Base-by-base conservation (phyloP, 2,797 vertebrate genomes). In the Spea hammondii region DNA sequence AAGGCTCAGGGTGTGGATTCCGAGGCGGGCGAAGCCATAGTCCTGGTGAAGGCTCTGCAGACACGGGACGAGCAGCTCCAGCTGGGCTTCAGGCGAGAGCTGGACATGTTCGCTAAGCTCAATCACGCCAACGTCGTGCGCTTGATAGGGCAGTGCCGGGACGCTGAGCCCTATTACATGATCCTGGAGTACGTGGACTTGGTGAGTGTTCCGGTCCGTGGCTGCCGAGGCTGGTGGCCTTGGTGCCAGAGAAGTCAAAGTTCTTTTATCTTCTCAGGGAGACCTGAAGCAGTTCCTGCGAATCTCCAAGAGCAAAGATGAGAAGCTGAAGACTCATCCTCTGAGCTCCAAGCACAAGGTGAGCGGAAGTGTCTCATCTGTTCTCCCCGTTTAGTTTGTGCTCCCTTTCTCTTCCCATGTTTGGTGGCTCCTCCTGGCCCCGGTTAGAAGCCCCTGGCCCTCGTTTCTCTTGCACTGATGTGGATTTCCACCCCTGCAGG, bases 221-320 rank as follows among this genome's bases (percentile, higher is more conserved):
- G 4, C 66, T 49, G 1, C 32, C 32, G 2, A 2, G 32, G 32
- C 32, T 32, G 32, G 17, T 17, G 17, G 17, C 17, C 17, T 17
- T 17, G 17, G 32, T 9, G 53, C 8, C 32, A 47, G 8, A n/a
- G 46, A 8, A 10, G 48, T 6, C 46, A 48, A 4, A 50, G 8
- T 13, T 13, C 17, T 78, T 46, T 13, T 72, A 5, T 55, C 84
- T 17, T 67, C 6, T 8, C 83, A 99, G 97, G 97, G 97, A 72
- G 97, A 99, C 78, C 90, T 99, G 75, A 99, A 99, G 83, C 97
- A 99, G 89, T 99, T 96, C 88, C 91, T 99, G 85, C 93, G 95
- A 85, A 98, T 99, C 89, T 96, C 96, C 82, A 97, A 95, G 88
- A 95, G 89, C 91, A 97, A 96, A 90, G 96, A 99, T 64, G 97